Percentiles rank a stretch among this genome's conserved stretches.
Conservation (phyloP, 2,888 invertebrate species). For the Helleia helle region DNA sequence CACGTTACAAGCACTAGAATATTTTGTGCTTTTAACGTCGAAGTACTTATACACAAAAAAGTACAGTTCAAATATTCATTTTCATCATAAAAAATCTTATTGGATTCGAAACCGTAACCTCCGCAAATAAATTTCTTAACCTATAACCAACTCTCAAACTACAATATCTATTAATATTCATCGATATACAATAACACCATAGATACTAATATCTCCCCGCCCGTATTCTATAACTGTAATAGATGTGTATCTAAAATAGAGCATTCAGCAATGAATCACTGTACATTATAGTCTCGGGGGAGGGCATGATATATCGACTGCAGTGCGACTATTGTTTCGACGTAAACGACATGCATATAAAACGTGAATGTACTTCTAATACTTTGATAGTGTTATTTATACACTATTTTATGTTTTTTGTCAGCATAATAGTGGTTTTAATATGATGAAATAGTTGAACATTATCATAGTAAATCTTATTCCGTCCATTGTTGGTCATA, state of each 20-base stretch:
- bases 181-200: neutral
- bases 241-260: constrained; percentile 1
- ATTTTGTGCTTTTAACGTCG: too few species aligned
- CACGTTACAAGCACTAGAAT: too few species aligned
- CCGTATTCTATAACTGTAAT: constrained; percentile 3
- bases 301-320: constrained; percentile 15
- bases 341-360: constrained; percentile 8
- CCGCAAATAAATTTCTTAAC: too few species aligned
- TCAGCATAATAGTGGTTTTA: neutral
- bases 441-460: too few species aligned
- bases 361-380: neutral
- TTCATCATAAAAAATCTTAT: too few species aligned
- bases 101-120: too few species aligned
- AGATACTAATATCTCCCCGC: neutral
- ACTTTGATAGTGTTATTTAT: neutral
- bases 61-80: too few species aligned
- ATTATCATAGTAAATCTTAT: too few species aligned
- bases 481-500: too few species aligned
- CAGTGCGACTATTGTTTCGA: constrained; percentile 14
- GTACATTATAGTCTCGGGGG: constrained; percentile 13
- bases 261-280: constrained; percentile 14
- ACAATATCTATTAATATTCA: too few species aligned
- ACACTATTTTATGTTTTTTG: neutral
- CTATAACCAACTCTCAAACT: too few species aligned
- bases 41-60: too few species aligned